Evolutionary conservation across 2,797 vertebrate species (phyloP).

Genomic region (Coregonus ussuriensis): DNA sequence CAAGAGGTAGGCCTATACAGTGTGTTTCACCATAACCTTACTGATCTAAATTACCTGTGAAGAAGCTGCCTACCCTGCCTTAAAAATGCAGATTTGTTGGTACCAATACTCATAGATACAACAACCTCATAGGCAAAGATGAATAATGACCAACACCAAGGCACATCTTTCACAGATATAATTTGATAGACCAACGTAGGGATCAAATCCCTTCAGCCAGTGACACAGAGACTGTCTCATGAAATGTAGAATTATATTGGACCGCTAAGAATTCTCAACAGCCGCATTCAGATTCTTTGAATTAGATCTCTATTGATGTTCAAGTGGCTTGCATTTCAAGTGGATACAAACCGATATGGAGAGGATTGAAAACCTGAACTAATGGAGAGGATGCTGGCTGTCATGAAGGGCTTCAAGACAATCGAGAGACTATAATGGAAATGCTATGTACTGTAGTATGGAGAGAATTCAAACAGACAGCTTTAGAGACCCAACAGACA

Average conservation of each 20-base stretch:
- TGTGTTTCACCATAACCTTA: not conserved
- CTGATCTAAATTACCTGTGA: not conserved
- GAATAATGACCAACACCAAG: not conserved
- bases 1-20: not conserved
- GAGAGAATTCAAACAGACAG: conserved; percentile 41
- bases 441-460: conserved; percentile 39
- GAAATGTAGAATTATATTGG: not conserved
- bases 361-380: not conserved
- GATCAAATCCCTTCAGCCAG: not conserved
- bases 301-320: no score
- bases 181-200: not conserved
- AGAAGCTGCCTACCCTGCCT: not conserved
- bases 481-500: conserved; percentile 20
- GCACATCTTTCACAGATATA: not conserved
- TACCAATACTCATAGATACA: not conserved
- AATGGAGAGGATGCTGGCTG: not conserved
- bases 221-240: not conserved
- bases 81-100: not conserved
- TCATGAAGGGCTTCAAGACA: not conserved
- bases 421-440: conserved; percentile 6
- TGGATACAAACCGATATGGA: not conserved
- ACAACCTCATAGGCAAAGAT: not conserved
- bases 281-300: not conserved
- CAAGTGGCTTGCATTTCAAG: no score
- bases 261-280: not conserved